Percentiles rank a stretch among this genome's conserved stretches.
phyloP scores from a whole-genome alignment of 2,888 invertebrate species.

The Punctoribates punctum region DNA sequence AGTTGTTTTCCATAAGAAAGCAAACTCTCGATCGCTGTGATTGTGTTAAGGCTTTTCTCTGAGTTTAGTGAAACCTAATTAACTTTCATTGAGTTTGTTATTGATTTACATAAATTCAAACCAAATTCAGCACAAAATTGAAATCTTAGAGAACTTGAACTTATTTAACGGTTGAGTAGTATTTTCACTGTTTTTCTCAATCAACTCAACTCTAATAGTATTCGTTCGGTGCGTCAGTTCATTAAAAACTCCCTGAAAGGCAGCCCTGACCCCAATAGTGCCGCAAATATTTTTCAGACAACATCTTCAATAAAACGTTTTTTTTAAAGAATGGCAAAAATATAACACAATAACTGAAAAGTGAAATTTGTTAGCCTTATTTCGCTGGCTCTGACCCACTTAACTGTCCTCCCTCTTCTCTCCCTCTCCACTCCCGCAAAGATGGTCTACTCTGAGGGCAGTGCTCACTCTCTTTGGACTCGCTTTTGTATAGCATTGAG shows the following conservation, averaged over 20 bases:
- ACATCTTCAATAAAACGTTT: conserved; percentile 20
- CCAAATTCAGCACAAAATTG: neutral
- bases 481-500: neutral
- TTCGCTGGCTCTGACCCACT: conserved; percentile 31
- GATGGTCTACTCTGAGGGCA: neutral
- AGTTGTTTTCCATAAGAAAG: neutral
- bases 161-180: neutral
- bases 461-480: neutral
- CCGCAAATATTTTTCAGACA: neutral
- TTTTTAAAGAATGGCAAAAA: conserved; percentile 17
- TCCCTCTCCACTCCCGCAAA: conserved; percentile 35
- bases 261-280: conserved; percentile 22
- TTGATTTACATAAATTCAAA: conserved; percentile 5
- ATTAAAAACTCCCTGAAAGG: neutral
- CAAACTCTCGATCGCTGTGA: neutral
- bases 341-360: conserved; percentile 37
- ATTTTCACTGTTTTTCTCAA: neutral
- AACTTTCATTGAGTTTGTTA: conserved; percentile 1
- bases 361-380: conserved; percentile 38
- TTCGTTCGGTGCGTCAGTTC: neutral
- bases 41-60: conserved; percentile 5
- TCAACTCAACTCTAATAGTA: neutral
- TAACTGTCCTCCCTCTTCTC: conserved; percentile 24
- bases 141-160: neutral
- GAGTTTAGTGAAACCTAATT: neutral